Conservation (phyloP, 2,888 invertebrate genomes). For the Leptinotarsa haldemani region DNA sequence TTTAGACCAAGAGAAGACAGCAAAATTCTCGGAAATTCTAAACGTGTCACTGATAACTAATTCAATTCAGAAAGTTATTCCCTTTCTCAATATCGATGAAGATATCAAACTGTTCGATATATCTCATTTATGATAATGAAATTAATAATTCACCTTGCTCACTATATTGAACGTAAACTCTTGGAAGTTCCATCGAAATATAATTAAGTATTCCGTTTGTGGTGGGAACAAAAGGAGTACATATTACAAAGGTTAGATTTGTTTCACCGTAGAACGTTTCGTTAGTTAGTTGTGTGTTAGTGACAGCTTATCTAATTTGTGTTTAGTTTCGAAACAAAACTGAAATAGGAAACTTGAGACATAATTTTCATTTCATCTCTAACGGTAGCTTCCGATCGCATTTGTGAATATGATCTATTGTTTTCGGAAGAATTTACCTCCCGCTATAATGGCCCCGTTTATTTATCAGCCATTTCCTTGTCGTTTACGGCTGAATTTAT, state of each 20-base stretch:
- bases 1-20: no score
- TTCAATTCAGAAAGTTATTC: background rate
- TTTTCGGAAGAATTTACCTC: background rate
- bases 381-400: slow-evolving; percentile 1
- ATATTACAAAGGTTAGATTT: slow-evolving; percentile 29
- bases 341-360: slow-evolving; percentile 21
- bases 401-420: slow-evolving; percentile 9
- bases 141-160: slow-evolving; percentile 18
- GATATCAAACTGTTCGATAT: slow-evolving; percentile 11
- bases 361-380: slow-evolving; percentile 22
- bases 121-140: slow-evolving; percentile 19
- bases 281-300: slow-evolving; percentile 29
- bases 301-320: slow-evolving; percentile 36
- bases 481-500: slow-evolving; percentile 2
- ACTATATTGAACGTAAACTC: slow-evolving; percentile 2
- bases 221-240: slow-evolving; percentile 27
- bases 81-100: background rate
- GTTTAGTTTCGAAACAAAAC: slow-evolving; percentile 26
- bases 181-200: slow-evolving; percentile 19
- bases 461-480: slow-evolving; percentile 2
- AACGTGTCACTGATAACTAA: no score
- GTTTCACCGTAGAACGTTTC: slow-evolving; percentile 23
- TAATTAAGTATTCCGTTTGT: slow-evolving; percentile 21
- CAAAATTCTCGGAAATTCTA: no score
- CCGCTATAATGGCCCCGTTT: background rate